phyloP scores from a whole-genome alignment of 2,113 vertebrate genomes.

The Thalassarche chlororhynchos region DNA sequence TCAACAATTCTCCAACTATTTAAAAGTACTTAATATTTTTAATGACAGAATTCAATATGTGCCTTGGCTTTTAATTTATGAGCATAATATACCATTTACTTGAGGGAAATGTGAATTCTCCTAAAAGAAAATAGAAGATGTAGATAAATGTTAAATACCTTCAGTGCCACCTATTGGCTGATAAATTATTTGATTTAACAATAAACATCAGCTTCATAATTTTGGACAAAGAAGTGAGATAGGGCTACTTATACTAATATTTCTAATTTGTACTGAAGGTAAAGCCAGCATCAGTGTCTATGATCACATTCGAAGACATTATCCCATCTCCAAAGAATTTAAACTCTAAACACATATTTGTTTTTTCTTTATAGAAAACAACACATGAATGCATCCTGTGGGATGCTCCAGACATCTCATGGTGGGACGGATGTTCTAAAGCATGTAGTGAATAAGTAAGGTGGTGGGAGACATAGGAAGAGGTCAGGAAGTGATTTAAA shows the following conservation, averaged over 20 bases:
- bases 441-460: not conserved
- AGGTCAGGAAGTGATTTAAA: not conserved
- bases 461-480: not conserved
- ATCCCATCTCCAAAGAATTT: not conserved
- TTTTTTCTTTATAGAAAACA: not conserved
- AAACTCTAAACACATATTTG: not conserved
- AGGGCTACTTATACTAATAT: not conserved
- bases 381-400: not conserved
- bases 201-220: not conserved
- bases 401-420: not conserved
- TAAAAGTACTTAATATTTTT: slow-evolving; percentile 16
- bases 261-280: not conserved
- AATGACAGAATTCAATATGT: not conserved
- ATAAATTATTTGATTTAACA: not conserved
- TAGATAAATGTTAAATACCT: slow-evolving; percentile 47
- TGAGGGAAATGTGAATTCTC: not conserved
- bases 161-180: slow-evolving; percentile 68
- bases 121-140: not conserved
- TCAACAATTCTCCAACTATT: not conserved
- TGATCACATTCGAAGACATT: not conserved
- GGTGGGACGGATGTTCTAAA: not conserved
- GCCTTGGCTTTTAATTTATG: slow-evolving; percentile 27
- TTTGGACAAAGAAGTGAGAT: not conserved
- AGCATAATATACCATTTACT: not conserved
- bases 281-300: not conserved